phyloP scores from a whole-genome alignment of 2,797 vertebrate genomes.

The Apodemus agrarius region DNA sequence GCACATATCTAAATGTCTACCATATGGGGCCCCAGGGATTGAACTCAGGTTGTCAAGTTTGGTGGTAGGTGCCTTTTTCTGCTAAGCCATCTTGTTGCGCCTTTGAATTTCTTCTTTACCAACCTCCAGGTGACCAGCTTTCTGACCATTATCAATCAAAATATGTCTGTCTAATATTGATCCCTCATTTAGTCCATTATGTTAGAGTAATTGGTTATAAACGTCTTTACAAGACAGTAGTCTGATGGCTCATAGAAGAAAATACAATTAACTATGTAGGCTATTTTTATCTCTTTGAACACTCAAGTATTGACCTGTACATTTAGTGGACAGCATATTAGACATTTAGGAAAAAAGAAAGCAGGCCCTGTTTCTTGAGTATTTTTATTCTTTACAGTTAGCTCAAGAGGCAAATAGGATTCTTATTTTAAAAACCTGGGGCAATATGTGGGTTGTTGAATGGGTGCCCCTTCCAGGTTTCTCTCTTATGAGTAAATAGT shows the following conservation, averaged over 20 bases:
- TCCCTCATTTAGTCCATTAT: neutral
- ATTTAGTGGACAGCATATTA: slow-evolving; percentile 42
- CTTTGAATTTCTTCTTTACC: slow-evolving; percentile 21
- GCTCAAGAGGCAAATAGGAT: slow-evolving; percentile 27
- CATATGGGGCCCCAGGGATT: neutral
- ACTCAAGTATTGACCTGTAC: slow-evolving; percentile 11
- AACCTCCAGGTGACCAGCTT: slow-evolving; percentile 35
- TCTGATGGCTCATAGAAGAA: slow-evolving; percentile 25
- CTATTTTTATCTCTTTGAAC: slow-evolving; percentile 60
- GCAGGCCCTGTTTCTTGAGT: neutral
- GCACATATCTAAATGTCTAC: neutral
- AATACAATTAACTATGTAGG: slow-evolving; percentile 35
- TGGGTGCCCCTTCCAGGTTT: neutral
- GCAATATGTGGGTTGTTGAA: neutral
- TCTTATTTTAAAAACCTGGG: slow-evolving; percentile 31
- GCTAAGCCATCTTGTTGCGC: neutral
- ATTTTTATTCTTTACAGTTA: slow-evolving; percentile 54
- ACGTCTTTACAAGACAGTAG: slow-evolving; percentile 1
- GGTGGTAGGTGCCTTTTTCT: neutral
- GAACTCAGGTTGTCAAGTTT: neutral
- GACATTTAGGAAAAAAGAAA: slow-evolving; percentile 50
- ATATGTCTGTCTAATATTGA: neutral
- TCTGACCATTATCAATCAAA: slow-evolving; percentile 58
- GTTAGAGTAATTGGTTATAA: slow-evolving; percentile 50
- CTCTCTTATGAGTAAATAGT: slow-evolving; percentile 44